phyloP scores from a whole-genome alignment of 2,888 invertebrate species.

The Nemotelus nigrinus region DNA sequence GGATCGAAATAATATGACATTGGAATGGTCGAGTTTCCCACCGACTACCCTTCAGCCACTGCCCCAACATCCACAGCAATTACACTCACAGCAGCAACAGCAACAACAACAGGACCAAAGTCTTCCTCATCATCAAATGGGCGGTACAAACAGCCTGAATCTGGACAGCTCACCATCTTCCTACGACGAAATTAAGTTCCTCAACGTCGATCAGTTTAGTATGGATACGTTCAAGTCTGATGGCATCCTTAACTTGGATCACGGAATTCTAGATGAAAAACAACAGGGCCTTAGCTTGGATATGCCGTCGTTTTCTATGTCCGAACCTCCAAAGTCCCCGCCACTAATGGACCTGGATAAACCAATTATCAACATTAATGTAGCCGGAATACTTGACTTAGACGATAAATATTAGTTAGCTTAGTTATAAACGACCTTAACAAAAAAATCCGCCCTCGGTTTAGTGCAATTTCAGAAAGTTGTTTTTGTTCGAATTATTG shows the following conservation, averaged over 20 bases:
- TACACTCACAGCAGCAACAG: constrained; percentile 46
- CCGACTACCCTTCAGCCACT: constrained; percentile 52
- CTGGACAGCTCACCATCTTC: constrained; percentile 60
- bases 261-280: constrained; percentile 59
- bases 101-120: constrained; percentile 47
- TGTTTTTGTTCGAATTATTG: too few species aligned
- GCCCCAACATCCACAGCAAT: constrained; percentile 51
- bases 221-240: constrained; percentile 65
- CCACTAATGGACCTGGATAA: constrained; percentile 62
- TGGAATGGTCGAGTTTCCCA: constrained; percentile 63
- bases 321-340: constrained; percentile 57
- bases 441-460: too few species aligned
- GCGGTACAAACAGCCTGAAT: constrained; percentile 53
- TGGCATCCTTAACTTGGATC: constrained; percentile 64
- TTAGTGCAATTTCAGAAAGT: too few species aligned
- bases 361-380: constrained; percentile 60
- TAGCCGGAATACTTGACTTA: constrained; percentile 61
- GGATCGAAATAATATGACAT: constrained; percentile 61
- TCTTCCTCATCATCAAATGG: constrained; percentile 42
- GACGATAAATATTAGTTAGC: constrained; percentile 47
- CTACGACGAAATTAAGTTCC: constrained; percentile 65
- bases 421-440: neutral
- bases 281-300: constrained; percentile 50
- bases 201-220: constrained; percentile 65
- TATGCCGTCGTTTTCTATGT: constrained; percentile 55